phyloP scores from a whole-genome alignment of 2,113 vertebrate species.

The Ictalurus furcatus region DNA sequence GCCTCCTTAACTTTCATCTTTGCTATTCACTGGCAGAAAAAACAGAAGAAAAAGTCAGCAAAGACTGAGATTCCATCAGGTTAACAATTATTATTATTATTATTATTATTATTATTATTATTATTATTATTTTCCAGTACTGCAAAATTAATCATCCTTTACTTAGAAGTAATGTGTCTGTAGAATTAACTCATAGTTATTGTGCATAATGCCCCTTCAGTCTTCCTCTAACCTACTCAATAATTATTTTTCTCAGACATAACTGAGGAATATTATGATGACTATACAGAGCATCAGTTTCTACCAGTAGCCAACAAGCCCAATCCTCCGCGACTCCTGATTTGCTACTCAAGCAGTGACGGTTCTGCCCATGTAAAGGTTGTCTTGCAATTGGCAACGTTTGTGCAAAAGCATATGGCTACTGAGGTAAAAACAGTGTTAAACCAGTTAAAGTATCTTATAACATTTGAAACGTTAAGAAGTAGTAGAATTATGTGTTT shows the following conservation, averaged over 20 bases:
- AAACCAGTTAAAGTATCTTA: not conserved
- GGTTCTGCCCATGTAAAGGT: slow-evolving; percentile 69
- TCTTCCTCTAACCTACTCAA: not conserved
- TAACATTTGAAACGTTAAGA: not conserved
- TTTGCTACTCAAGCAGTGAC: slow-evolving; percentile 74
- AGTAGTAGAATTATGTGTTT: not conserved
- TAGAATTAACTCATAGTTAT: not conserved
- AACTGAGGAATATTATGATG: slow-evolving; percentile 54
- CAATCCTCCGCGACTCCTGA: slow-evolving; percentile 69
- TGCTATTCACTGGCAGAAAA: slow-evolving; percentile 52
- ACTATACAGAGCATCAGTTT: slow-evolving; percentile 16
- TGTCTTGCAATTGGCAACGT: slow-evolving; percentile 71
- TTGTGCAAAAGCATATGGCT: slow-evolving; percentile 76
- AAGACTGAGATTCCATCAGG: slow-evolving; percentile 57
- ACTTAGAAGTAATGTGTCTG: not conserved
- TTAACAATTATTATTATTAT: slow-evolving; percentile 32
- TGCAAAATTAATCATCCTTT: not conserved
- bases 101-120: not conserved
- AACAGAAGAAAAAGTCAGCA: slow-evolving; percentile 30
- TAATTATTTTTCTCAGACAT: slow-evolving; percentile 54
- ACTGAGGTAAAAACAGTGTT: slow-evolving; percentile 64
- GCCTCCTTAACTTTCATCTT: slow-evolving; percentile 45
- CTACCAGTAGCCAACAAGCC: slow-evolving; percentile 35
- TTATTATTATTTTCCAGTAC: not conserved
- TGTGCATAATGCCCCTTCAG: not conserved